Evolutionary conservation across 2,797 vertebrate genomes (phyloP).

Genomic region (Acanthiza pusilla): DNA sequence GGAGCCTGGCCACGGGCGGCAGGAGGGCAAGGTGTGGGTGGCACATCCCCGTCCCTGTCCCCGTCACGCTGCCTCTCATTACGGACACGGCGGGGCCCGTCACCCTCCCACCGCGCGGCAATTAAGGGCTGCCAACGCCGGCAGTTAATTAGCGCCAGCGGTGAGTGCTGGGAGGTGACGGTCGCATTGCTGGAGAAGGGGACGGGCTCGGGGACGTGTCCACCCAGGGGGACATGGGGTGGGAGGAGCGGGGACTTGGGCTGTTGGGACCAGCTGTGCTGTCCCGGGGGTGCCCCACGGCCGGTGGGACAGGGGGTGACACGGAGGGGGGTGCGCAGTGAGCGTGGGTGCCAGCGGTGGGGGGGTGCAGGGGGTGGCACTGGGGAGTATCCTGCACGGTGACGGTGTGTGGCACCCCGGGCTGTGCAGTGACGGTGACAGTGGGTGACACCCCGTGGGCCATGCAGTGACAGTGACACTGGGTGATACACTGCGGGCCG

Average conservation of each 20-base stretch:
- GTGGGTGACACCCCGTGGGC: not conserved
- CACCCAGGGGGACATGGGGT: not conserved
- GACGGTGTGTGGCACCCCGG: not conserved
- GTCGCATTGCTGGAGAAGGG: not conserved
- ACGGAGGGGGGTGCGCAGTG: fast-evolving
- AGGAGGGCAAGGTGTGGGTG: not conserved
- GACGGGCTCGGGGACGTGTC: not conserved
- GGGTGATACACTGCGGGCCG: not conserved
- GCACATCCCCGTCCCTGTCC: not conserved
- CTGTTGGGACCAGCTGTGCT: not conserved
- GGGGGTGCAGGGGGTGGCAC: not conserved
- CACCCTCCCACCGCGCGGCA: not conserved
- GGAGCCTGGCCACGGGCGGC: not conserved
- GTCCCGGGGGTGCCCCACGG: not conserved
- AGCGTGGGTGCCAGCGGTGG: not conserved
- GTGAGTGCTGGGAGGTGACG: not conserved
- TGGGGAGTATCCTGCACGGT: not conserved
- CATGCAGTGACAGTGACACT: not conserved
- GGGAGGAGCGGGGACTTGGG: not conserved
- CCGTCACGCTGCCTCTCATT: not conserved
- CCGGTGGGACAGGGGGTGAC: not conserved
- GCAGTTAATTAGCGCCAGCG: conserved; percentile 19
- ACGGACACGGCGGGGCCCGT: not conserved
- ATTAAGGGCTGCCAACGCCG: conserved; percentile 40
- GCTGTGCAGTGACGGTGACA: not conserved